These are phyloP conservation scores for Ischnura elegans DNA, from an alignment of 2,888 invertebrate species.

Conservation along the genomic window DNA sequence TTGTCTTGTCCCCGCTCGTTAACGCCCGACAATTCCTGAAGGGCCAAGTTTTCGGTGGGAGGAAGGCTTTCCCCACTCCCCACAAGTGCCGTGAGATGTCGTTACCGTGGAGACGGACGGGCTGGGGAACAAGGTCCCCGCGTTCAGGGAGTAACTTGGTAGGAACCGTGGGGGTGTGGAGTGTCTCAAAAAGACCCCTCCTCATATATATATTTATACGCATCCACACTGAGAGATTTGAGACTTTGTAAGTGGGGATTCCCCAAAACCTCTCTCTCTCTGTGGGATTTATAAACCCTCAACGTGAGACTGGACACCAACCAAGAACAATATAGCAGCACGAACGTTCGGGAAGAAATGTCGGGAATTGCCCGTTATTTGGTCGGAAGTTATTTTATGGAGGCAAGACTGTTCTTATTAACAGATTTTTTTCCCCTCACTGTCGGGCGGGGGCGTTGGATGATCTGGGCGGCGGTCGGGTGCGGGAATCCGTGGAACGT, in stretches of 20 bases:
- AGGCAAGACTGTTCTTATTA: slow-evolving; percentile 43
- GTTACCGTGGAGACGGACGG: not conserved
- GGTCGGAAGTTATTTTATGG: slow-evolving; percentile 58
- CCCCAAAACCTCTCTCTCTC: not conserved
- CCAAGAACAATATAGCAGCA: slow-evolving; percentile 60
- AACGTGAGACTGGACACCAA: slow-evolving; percentile 45
- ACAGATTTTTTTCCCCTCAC: not conserved
- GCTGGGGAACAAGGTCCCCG: not conserved
- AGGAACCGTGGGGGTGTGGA: not conserved
- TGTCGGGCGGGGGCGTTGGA: not conserved
- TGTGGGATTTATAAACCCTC: slow-evolving; percentile 29
- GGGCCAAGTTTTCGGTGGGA: slow-evolving; percentile 13
- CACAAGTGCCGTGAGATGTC: not conserved
- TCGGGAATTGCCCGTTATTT: slow-evolving; percentile 53
- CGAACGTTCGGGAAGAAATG: slow-evolving; percentile 23
- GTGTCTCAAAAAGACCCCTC: not conserved
- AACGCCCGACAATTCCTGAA: not conserved
- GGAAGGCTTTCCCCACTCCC: not conserved
- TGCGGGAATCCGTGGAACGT: too few relatives aligned
- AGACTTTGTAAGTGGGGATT: not conserved
- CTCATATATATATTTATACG: not conserved
- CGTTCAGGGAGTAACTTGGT: not conserved
- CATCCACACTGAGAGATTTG: too few relatives aligned
- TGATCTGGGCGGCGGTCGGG: too few relatives aligned
- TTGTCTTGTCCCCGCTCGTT: slow-evolving; percentile 57